A percentile compares a stretch with the other conserved stretches of the same genome.
phyloP scores from a whole-genome alignment of 2,797 vertebrate genomes.

The Myioborus miniatus region DNA sequence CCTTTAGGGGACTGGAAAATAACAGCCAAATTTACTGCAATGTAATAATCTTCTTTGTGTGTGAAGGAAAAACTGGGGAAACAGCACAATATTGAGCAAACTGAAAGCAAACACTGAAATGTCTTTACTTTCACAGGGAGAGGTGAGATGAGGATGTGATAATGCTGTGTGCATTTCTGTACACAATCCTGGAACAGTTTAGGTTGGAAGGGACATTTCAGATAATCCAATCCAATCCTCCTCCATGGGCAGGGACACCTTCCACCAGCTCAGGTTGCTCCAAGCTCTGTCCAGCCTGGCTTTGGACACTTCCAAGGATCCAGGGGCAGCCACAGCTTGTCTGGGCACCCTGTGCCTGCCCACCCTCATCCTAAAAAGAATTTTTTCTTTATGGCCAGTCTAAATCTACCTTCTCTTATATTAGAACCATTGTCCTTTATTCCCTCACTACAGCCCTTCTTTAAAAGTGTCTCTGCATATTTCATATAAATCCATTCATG shows the following conservation, averaged over 20 bases:
- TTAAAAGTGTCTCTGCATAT: neutral
- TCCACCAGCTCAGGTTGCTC: rapidly evolving
- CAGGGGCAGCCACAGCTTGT: neutral
- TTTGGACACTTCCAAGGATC: neutral
- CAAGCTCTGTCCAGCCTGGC: rapidly evolving
- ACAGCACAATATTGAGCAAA: neutral
- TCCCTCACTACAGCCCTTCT: neutral
- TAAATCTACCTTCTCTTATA: neutral
- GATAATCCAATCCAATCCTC: neutral
- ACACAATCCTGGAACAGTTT: neutral
- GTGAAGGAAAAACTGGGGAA: neutral
- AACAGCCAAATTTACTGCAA: neutral
- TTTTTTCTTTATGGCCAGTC: neutral
- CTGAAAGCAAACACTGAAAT: neutral
- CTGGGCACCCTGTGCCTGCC: rapidly evolving
- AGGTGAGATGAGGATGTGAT: neutral
- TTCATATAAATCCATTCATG: neutral
- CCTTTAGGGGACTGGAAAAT: neutral
- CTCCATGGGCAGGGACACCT: neutral
- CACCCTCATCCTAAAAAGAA: neutral
- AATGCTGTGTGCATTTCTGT: too few species aligned
- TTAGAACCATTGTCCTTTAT: neutral
- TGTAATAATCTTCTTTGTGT: neutral
- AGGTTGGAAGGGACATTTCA: neutral
- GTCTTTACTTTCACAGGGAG: neutral